Percentiles rank a stretch among this genome's conserved stretches.
Conservation (phyloP, 2,113 vertebrate species). For the Muscicapa adusta region DNA sequence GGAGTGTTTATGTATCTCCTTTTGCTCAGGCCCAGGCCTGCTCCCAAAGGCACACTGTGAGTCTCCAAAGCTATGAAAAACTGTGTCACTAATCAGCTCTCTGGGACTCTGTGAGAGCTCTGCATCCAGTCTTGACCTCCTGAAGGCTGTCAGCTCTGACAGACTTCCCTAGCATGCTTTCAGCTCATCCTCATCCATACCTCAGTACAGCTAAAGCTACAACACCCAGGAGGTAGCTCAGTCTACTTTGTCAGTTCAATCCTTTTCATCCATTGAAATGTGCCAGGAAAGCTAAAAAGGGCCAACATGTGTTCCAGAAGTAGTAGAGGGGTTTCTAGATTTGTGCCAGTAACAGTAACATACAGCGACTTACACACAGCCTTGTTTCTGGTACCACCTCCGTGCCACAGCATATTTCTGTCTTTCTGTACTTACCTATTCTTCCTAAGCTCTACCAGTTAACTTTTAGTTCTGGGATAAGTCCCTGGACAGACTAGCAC, state of each 20-base stretch:
- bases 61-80: background rate
- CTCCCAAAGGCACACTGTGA: background rate
- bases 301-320: accelerated
- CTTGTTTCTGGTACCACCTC: background rate
- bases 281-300: background rate
- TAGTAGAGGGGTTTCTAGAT: background rate
- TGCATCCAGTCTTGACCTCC: background rate
- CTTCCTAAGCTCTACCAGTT: background rate
- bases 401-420: background rate
- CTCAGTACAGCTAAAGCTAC: accelerated
- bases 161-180: background rate
- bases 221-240: background rate
- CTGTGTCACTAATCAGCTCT: background rate
- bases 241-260: background rate
- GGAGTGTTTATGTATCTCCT: background rate
- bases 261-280: background rate
- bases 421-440: background rate
- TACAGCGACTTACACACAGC: background rate
- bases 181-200: background rate
- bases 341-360: background rate
- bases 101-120: background rate
- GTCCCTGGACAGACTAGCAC: background rate
- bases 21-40: background rate
- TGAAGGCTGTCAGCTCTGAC: background rate
- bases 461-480: background rate